phyloP scores from a whole-genome alignment of 1,140 invertebrate species.

The Dendrolimus kikuchii region DNA sequence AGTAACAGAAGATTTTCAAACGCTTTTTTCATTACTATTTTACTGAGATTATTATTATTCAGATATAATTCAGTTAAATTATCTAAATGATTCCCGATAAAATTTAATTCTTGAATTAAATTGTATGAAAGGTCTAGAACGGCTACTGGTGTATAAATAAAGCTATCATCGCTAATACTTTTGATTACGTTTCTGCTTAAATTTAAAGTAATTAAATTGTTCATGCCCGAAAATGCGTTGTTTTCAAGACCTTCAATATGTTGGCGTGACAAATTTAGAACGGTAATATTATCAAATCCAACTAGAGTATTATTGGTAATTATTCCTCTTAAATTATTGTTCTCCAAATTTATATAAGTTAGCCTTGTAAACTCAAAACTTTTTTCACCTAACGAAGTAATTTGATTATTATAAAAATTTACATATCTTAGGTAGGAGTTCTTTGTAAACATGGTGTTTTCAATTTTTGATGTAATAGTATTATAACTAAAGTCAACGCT shows the following conservation, averaged over 20 bases:
- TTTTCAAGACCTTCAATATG: slow-evolving; percentile 28
- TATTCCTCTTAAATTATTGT: slow-evolving; percentile 32
- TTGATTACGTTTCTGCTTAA: slow-evolving; percentile 39
- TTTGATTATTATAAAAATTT: slow-evolving; percentile 37
- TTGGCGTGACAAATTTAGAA: slow-evolving; percentile 37
- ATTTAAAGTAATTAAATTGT: slow-evolving; percentile 30
- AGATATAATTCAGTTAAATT: slow-evolving; percentile 39
- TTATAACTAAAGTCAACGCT: slow-evolving; percentile 44
- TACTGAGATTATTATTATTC: slow-evolving; percentile 34
- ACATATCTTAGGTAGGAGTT: slow-evolving; percentile 37
- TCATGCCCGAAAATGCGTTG: slow-evolving; percentile 33
- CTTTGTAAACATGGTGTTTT: slow-evolving; percentile 34
- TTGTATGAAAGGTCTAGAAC: slow-evolving; percentile 48
- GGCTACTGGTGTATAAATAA: slow-evolving; percentile 18
- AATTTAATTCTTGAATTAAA: slow-evolving; percentile 27
- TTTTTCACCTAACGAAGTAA: slow-evolving; percentile 36
- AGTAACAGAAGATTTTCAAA: slow-evolving; percentile 33
- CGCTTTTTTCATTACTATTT: slow-evolving; percentile 15
- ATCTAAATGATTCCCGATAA: slow-evolving; percentile 28
- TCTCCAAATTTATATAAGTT: slow-evolving; percentile 36
- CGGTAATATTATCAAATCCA: slow-evolving; percentile 27
- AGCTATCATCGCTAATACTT: slow-evolving; percentile 27
- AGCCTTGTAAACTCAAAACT: slow-evolving; percentile 33
- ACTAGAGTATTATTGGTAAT: slow-evolving; percentile 32
- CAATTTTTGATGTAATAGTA: slow-evolving; percentile 30